Base-by-base conservation (phyloP, 1,140 invertebrate species). In the Manduca sexta region DNA sequence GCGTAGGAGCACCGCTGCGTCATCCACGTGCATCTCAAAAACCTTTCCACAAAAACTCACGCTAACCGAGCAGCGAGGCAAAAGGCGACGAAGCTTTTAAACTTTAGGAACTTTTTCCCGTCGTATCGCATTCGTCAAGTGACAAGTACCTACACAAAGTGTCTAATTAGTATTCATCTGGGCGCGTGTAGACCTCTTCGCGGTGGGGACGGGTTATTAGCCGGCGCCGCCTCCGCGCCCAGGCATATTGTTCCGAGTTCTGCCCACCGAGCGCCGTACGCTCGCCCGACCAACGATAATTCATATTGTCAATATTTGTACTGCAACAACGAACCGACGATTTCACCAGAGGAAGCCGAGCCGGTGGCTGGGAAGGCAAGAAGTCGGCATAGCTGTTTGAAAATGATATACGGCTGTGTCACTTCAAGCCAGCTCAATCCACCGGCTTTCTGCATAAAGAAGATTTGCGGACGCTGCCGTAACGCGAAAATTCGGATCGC, bases 311-410 rank as follows among this genome's bases (percentile, higher is more conserved):
- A 82, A 84, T 78, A 82, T 82, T 82, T 79, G 64, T 79, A 80
- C 60, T 68, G 52, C 55, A 64, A 57, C 64, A 64, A 51, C 52
- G 31, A 45, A 52, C 21, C 53, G 54, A 51, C 54, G 60, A 71
- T 68, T 68, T 67, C 65, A 48, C 48, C 56, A 53, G 49, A 46
- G 12, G 45, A 62, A 67, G 45, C 60, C 65, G 58, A 73, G 79
- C 78, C 86, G 84, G 84, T 86, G 87, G 82, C 84, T 84, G 88
- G 88, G 88, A 86, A 89, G 89, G 89, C 89, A 90, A 90, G 89
- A 90, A 89, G 89, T 90, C 88, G 89, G 89, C 89, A 90, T 90
- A 90, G 89, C 89, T 90, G 89, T 89, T 84, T 84, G 85, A 82
- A 79, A 74, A 76, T 88, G 81, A 82, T 84, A 86, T 86, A 81